A percentile compares a stretch with the other conserved stretches of the same genome.
phyloP scores from a whole-genome alignment of 1,140 invertebrate species.

The Apocrypta bakeri region DNA sequence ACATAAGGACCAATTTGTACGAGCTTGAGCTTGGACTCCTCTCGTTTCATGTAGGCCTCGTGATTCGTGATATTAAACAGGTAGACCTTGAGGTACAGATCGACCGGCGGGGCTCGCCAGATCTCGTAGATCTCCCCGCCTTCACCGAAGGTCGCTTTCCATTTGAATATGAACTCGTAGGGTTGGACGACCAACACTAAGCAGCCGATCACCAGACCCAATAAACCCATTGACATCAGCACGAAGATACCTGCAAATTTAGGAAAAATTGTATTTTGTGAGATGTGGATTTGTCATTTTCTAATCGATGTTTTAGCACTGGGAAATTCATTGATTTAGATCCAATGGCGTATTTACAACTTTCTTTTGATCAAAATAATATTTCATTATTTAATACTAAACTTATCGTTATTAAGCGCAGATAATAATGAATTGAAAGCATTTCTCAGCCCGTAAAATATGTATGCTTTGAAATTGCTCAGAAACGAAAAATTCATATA shows the following conservation, averaged over 20 bases:
- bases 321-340: too few species aligned
- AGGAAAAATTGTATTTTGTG: conserved; percentile 54
- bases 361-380: too few species aligned
- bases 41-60: conserved; percentile 83
- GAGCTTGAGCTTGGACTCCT: conserved; percentile 82
- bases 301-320: too few species aligned
- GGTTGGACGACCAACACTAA: conserved; percentile 79
- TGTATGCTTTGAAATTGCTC: too few species aligned
- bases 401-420: too few species aligned
- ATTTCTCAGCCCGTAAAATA: too few species aligned
- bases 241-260: conserved; percentile 80
- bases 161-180: conserved; percentile 82
- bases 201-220: conserved; percentile 77
- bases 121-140: conserved; percentile 88
- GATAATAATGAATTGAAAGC: too few species aligned
- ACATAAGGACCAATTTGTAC: conserved; percentile 92
- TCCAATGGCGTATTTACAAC: too few species aligned
- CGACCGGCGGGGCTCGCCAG: conserved; percentile 89
- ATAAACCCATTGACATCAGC: conserved; percentile 79
- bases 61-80: conserved; percentile 93
- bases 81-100: conserved; percentile 88
- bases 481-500: too few species aligned
- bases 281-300: too few species aligned
- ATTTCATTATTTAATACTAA: too few species aligned
- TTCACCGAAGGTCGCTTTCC: conserved; percentile 83